These are phyloP conservation scores for Acleris cristana DNA, from an alignment of 2,888 invertebrate species.

Conservation along the genomic window DNA sequence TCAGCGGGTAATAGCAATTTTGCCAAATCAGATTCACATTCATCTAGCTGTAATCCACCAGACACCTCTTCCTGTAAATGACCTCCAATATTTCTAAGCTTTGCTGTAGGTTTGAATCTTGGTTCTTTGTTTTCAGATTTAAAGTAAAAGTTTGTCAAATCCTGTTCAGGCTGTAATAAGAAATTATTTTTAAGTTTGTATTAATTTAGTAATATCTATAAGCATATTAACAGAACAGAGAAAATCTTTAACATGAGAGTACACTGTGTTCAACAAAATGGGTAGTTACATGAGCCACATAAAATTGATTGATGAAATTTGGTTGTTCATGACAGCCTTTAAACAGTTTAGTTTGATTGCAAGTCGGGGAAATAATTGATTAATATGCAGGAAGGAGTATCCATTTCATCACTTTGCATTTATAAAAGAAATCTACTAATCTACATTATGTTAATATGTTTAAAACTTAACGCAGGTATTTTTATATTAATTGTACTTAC, in stretches of 20 bases:
- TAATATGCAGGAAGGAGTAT: too few relatives aligned
- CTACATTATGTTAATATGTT: not conserved
- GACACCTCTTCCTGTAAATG: not conserved
- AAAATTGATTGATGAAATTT: too few relatives aligned
- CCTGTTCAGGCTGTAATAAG: fast-evolving
- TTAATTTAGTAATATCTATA: too few relatives aligned
- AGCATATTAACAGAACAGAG: too few relatives aligned
- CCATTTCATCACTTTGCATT: not conserved
- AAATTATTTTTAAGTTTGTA: not conserved
- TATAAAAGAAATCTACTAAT: not conserved
- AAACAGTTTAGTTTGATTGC: too few relatives aligned
- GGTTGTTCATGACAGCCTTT: too few relatives aligned
- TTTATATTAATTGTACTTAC: not conserved
- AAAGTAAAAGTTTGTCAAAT: not conserved
- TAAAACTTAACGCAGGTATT: too few relatives aligned
- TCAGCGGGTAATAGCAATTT: not conserved
- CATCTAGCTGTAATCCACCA: not conserved
- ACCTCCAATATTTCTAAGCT: not conserved
- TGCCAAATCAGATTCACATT: not conserved
- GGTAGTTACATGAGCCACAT: too few relatives aligned
- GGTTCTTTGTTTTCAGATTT: not conserved
- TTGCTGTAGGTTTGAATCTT: conserved; percentile 4
- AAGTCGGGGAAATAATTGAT: too few relatives aligned
- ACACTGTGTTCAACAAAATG: too few relatives aligned
- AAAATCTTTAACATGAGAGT: too few relatives aligned